A percentile compares a stretch with the other conserved stretches of the same genome.
Evolutionary conservation across 1,140 invertebrate genomes (phyloP).

Genomic region (Dufourea novaeangliae): DNA sequence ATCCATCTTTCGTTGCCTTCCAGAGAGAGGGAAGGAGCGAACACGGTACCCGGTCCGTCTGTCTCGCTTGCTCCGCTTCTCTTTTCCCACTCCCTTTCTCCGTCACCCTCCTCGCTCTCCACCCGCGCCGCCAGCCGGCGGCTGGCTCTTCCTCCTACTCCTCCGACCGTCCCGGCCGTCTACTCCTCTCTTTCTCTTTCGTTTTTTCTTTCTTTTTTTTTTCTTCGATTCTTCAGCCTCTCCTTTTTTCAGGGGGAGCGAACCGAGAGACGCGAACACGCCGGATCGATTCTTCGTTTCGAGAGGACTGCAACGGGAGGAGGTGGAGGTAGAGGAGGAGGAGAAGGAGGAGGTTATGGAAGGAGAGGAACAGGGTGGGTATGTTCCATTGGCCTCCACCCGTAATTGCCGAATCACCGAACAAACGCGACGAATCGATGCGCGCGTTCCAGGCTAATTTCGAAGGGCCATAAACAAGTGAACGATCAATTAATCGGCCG

Average conservation of each 20-base stretch:
- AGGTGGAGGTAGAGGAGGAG: constrained; percentile 7
- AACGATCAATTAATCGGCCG: constrained; percentile 35
- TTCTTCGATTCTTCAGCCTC: constrained; percentile 66
- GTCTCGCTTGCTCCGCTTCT: constrained; percentile 17
- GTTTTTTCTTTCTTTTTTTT: constrained; percentile 51
- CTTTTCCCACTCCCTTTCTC: not conserved
- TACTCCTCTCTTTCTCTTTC: constrained; percentile 21
- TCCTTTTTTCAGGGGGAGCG: constrained; percentile 62
- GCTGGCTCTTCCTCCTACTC: constrained; percentile 34
- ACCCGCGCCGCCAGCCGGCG: not conserved
- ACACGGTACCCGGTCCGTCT: constrained; percentile 25
- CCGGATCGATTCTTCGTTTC: constrained; percentile 73
- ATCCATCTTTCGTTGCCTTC: constrained; percentile 69
- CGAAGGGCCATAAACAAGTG: constrained; percentile 28
- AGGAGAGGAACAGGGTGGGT: not conserved
- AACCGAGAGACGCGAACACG: constrained; percentile 48
- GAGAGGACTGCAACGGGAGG: constrained; percentile 52
- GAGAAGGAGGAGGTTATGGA: not conserved
- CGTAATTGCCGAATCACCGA: constrained; percentile 55
- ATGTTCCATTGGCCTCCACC: constrained; percentile 23
- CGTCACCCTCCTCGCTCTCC: not conserved
- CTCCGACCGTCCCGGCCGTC: constrained; percentile 14
- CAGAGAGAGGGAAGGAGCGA: constrained; percentile 46
- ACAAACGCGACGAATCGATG: constrained; percentile 43
- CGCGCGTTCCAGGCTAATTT: constrained; percentile 24